Evolutionary conservation across 2,888 invertebrate genomes (phyloP).

Genomic region (Lordiphosa fenestrarum): DNA sequence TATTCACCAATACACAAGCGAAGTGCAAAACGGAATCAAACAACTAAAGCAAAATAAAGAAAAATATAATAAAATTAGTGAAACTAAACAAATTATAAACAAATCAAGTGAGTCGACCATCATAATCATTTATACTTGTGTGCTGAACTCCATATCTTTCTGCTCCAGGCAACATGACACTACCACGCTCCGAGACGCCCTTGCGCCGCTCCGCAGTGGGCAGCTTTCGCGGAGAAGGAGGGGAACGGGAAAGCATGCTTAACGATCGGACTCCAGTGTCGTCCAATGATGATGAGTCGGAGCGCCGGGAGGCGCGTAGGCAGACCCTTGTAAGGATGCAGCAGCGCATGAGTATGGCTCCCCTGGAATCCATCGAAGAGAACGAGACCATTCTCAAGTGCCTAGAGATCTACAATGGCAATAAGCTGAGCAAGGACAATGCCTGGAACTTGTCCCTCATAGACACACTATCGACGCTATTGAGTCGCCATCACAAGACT

Average conservation of each 20-base stretch:
- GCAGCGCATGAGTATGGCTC: conserved; percentile 1
- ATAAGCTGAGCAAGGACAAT: conserved; percentile 94
- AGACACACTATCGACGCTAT: conserved; percentile 89
- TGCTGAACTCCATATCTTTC: not conserved
- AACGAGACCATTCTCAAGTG: conserved; percentile 88
- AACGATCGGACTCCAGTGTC: conserved; percentile 35
- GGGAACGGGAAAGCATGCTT: conserved; percentile 51
- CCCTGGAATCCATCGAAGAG: conserved; percentile 71
- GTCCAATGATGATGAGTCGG: conserved; percentile 83
- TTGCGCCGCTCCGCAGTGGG: conserved; percentile 73
- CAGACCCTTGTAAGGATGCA: conserved; percentile 56
- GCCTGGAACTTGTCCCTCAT: conserved; percentile 93
- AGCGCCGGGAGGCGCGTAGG: conserved; percentile 81
- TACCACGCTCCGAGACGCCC: conserved; percentile 75
- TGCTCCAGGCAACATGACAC: conserved; percentile 57
- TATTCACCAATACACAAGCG: conserved; percentile 63
- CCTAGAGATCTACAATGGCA: conserved; percentile 89
- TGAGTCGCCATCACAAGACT: conserved; percentile 86
- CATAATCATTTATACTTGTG: not conserved
- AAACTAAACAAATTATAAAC: conserved; percentile 10
- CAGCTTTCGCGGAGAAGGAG: conserved; percentile 28
- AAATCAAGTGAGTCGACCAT: not conserved
- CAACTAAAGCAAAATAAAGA: conserved; percentile 25
- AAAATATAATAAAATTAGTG: conserved; percentile 3
- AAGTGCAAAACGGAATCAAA: conserved; percentile 42